phyloP scores from a whole-genome alignment of 1,140 invertebrate genomes.

The Doryteuthis pealeii region DNA sequence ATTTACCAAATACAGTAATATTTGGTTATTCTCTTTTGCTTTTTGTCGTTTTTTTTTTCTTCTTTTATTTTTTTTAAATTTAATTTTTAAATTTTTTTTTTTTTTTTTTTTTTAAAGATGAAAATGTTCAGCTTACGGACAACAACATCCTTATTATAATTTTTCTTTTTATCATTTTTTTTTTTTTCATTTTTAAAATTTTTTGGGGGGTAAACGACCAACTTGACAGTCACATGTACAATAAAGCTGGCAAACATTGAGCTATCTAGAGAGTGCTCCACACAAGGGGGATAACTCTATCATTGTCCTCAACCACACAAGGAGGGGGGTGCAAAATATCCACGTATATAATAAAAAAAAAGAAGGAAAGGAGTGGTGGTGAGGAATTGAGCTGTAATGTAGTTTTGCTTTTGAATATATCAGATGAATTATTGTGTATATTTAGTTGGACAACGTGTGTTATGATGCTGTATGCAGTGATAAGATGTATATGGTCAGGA shows the following conservation, averaged over 20 bases:
- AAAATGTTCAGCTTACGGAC: not conserved
- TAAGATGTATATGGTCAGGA: too few relatives aligned
- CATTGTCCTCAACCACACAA: not conserved
- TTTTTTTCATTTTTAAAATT: too few relatives aligned
- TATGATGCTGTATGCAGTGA: too few relatives aligned
- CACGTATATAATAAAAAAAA: not conserved
- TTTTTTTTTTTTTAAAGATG: not conserved
- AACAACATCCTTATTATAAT: not conserved
- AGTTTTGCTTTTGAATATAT: too few relatives aligned
- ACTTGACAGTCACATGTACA: not conserved
- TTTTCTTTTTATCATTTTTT: too few relatives aligned
- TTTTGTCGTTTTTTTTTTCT: not conserved
- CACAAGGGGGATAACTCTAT: not conserved
- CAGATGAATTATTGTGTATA: too few relatives aligned
- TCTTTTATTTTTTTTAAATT: not conserved
- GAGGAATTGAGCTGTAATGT: too few relatives aligned
- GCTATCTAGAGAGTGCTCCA: not conserved
- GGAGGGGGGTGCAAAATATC: not conserved
- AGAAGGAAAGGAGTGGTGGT: not conserved
- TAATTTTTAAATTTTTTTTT: too few relatives aligned
- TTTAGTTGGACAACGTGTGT: too few relatives aligned
- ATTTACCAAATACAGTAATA: not conserved
- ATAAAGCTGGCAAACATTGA: constrained; percentile 6
- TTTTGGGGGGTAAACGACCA: not conserved
- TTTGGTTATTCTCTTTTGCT: not conserved